A percentile compares a stretch with the other conserved stretches of the same genome.
These are phyloP conservation scores for Oceanites oceanicus DNA, from an alignment of 2,113 vertebrate species.

Conservation along the genomic window DNA sequence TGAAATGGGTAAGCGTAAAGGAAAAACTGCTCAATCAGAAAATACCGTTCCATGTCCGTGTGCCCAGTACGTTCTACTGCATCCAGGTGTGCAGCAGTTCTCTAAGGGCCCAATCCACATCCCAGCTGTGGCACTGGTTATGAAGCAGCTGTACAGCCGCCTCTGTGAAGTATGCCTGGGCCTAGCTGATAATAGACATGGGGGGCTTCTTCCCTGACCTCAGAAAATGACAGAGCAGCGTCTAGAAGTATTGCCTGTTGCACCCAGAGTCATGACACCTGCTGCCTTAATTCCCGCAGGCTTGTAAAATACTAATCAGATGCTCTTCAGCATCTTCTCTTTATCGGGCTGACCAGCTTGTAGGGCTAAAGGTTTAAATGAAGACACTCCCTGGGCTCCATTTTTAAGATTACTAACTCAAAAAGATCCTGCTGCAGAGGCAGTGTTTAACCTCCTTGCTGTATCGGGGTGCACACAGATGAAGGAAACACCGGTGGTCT, in stretches of 20 bases:
- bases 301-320: accelerated
- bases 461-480: accelerated
- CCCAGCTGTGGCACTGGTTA: accelerated
- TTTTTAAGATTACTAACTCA: background rate
- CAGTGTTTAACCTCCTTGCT: accelerated
- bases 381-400: accelerated
- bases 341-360: accelerated
- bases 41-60: accelerated
- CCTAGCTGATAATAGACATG: accelerated
- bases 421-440: accelerated
- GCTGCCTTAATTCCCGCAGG: no score
- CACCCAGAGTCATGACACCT: no score
- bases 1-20: accelerated
- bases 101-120: background rate
- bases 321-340: no score
- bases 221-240: accelerated
- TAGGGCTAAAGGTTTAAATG: background rate
- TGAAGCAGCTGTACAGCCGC: background rate
- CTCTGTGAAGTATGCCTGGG: background rate
- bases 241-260: accelerated
- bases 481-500: accelerated
- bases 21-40: background rate
- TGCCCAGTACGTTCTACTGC: accelerated
- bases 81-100: background rate
- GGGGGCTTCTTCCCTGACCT: background rate